These are phyloP conservation scores for Tubulanus polymorphus DNA, from an alignment of 2,888 invertebrate genomes.

Conservation along the genomic window DNA sequence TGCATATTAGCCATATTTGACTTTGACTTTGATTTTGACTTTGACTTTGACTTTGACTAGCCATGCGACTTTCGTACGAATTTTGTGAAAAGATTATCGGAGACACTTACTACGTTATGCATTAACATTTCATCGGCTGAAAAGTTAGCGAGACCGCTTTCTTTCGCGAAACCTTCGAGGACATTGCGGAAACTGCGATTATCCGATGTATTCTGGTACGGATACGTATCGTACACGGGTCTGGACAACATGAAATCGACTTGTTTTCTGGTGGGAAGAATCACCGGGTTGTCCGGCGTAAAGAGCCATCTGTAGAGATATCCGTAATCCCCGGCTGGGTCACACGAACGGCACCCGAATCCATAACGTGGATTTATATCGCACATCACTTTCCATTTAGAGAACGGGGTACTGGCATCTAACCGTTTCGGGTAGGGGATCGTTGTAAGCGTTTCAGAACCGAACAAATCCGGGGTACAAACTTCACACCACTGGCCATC, in stretches of 20 bases:
- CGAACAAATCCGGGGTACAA: constrained; percentile 5
- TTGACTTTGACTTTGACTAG: no score
- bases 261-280: not conserved
- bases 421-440: no score
- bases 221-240: not conserved
- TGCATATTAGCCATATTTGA: no score
- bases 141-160: no score
- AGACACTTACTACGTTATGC: no score
- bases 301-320: no score
- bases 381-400: not conserved
- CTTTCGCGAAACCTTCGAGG: constrained; percentile 4
- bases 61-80: no score
- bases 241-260: not conserved
- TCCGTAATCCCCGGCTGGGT: constrained; percentile 5
- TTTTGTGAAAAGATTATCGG: no score
- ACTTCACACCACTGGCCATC: constrained; percentile 3
- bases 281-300: no score
- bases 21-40: no score
- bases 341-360: not conserved
- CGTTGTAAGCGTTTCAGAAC: not conserved
- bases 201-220: not conserved
- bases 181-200: constrained; percentile 6
- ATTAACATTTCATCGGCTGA: no score
- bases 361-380: not conserved
- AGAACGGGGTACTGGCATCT: no score